Conservation (phyloP, 2,888 invertebrate genomes). For the Acanthopleura granulata region DNA sequence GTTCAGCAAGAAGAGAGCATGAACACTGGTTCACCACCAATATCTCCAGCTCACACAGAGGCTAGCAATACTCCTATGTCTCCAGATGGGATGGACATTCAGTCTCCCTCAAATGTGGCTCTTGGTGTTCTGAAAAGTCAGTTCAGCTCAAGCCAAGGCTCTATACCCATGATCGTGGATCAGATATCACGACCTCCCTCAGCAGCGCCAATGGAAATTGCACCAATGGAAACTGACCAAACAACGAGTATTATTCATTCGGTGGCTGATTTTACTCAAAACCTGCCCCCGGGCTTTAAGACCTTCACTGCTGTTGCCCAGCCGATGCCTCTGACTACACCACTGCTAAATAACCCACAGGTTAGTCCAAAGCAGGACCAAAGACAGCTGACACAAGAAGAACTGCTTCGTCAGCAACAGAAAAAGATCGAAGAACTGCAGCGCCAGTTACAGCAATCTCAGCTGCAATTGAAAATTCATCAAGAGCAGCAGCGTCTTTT, state of each 20-base stretch:
- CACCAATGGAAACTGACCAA: conserved; percentile 65
- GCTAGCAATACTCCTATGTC: conserved; percentile 51
- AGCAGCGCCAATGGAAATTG: conserved; percentile 41
- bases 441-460: conserved; percentile 72
- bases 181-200: conserved; percentile 63
- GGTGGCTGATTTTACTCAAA: conserved; percentile 14
- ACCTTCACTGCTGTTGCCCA: conserved; percentile 33
- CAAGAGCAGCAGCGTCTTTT: conserved; percentile 46
- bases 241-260: conserved; percentile 26
- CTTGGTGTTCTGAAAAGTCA: neutral
- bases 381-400: conserved; percentile 38
- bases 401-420: conserved; percentile 78
- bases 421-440: conserved; percentile 90
- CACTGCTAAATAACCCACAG: conserved; percentile 23
- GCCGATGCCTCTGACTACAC: conserved; percentile 9
- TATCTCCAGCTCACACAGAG: conserved; percentile 47
- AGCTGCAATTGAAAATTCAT: conserved; percentile 50
- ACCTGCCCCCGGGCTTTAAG: conserved; percentile 20
- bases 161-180: conserved; percentile 53
- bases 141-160: neutral
- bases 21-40: conserved; percentile 46
- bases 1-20: conserved; percentile 38
- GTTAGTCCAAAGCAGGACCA: conserved; percentile 27
- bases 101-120: conserved; percentile 32
- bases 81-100: conserved; percentile 59